These are phyloP conservation scores for Todiramphus chloris DNA, from an alignment of 2,113 vertebrate genomes.

Conservation along the genomic window DNA sequence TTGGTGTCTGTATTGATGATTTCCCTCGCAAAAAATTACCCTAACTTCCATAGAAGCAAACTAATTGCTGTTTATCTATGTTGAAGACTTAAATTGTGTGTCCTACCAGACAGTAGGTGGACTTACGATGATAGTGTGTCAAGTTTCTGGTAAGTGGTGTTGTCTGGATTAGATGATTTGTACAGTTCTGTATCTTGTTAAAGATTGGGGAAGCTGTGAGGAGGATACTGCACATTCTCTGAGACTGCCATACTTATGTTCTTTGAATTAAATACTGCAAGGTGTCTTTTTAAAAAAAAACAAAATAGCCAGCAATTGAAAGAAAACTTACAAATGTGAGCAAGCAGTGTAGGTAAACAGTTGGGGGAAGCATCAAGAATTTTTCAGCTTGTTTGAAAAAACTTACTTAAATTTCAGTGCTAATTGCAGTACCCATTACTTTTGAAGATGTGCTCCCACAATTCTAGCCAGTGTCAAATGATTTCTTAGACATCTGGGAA, in stretches of 20 bases:
- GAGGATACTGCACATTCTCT: background rate
- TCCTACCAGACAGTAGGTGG: background rate
- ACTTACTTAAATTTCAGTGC: background rate
- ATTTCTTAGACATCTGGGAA: background rate
- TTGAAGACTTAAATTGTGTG: background rate
- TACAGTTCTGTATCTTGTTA: background rate
- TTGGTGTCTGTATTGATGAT: background rate
- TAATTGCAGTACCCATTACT: background rate
- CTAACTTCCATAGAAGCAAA: background rate
- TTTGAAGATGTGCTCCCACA: background rate
- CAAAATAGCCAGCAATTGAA: background rate
- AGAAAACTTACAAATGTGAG: background rate
- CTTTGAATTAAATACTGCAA: background rate
- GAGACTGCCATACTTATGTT: background rate
- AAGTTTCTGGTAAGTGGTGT: background rate
- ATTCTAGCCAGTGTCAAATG: background rate
- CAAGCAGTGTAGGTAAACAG: background rate
- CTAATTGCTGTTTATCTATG: background rate
- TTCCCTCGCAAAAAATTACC: background rate
- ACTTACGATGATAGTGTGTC: background rate
- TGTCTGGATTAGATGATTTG: background rate
- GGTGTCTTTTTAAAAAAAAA: background rate
- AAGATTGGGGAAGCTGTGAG: background rate
- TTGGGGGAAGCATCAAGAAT: background rate
- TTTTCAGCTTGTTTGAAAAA: background rate